These are phyloP conservation scores for Lasioglossum calceatum DNA, from an alignment of 2,888 invertebrate species.

Conservation along the genomic window DNA sequence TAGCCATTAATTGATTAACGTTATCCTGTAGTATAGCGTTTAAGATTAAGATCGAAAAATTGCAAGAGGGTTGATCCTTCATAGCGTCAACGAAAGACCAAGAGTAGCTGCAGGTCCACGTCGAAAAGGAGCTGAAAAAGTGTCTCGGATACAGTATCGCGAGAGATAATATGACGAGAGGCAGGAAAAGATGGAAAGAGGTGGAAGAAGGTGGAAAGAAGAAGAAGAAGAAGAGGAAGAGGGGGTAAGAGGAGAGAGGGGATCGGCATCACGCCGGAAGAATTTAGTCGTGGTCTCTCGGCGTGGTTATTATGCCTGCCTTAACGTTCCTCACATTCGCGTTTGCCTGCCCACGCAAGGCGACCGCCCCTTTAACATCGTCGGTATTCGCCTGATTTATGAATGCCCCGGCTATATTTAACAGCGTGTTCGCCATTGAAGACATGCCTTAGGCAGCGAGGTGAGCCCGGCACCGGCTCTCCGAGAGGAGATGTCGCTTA, in stretches of 20 bases:
- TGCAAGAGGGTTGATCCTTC: neutral
- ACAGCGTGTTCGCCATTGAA: slow-evolving; percentile 78
- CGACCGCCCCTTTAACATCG: slow-evolving; percentile 79
- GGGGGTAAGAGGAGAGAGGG: neutral
- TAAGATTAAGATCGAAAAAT: neutral
- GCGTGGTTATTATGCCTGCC: slow-evolving; percentile 71
- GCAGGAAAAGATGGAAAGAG: neutral
- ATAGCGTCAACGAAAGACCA: neutral
- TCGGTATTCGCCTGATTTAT: slow-evolving; percentile 79
- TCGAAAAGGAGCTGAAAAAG: slow-evolving; percentile 35
- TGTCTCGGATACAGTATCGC: neutral
- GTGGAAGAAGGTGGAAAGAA: neutral
- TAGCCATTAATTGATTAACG: too few species aligned
- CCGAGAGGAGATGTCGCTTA: slow-evolving; percentile 59
- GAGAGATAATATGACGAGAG: neutral
- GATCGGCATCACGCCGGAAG: slow-evolving; percentile 61
- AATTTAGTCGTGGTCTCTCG: slow-evolving; percentile 69
- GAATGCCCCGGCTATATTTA: slow-evolving; percentile 79
- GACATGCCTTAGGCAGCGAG: slow-evolving; percentile 75
- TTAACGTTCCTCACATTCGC: slow-evolving; percentile 74
- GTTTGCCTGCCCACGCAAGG: slow-evolving; percentile 74
- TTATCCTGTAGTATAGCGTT: neutral
- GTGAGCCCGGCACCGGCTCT: slow-evolving; percentile 55
- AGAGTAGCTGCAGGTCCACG: slow-evolving; percentile 1
- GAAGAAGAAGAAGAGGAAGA: neutral